A percentile compares a stretch with the other conserved stretches of the same genome.
These are phyloP conservation scores for Syrista parreyssii DNA, from an alignment of 2,888 invertebrate species.

Conservation along the genomic window DNA sequence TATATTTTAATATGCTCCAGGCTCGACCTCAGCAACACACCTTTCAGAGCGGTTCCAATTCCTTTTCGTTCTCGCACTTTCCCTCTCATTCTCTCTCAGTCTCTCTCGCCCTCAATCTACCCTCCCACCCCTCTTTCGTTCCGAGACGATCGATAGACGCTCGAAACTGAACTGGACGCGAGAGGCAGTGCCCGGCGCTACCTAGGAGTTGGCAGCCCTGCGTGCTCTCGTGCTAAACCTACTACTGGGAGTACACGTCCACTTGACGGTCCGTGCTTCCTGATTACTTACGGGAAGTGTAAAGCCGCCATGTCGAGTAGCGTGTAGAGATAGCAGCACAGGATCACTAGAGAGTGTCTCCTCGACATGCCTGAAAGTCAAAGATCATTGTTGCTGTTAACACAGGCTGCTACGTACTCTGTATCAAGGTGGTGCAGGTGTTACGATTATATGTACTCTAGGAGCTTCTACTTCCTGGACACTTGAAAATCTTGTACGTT, in stretches of 20 bases:
- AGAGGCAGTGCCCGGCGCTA: too few species aligned
- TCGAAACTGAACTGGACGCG: too few species aligned
- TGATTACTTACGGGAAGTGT: constrained; percentile 62
- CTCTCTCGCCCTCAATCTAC: background rate
- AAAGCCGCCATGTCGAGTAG: constrained; percentile 62
- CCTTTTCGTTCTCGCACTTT: background rate
- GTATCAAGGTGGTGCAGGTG: too few species aligned
- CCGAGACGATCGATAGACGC: too few species aligned
- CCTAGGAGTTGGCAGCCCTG: too few species aligned
- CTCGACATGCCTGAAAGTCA: constrained; percentile 56
- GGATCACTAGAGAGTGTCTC: constrained; percentile 61
- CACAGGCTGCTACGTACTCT: too few species aligned
- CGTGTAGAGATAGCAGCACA: constrained; percentile 64
- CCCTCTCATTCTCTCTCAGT: background rate
- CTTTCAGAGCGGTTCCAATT: background rate
- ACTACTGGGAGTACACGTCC: background rate
- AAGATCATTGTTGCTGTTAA: too few species aligned
- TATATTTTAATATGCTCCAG: constrained; percentile 38
- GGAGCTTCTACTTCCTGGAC: too few species aligned
- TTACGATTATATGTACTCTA: too few species aligned
- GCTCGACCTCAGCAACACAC: constrained; percentile 26
- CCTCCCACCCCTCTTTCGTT: too few species aligned
- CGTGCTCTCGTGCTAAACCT: too few species aligned
- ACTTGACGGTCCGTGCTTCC: background rate
- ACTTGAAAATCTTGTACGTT: constrained; percentile 4